Evolutionary conservation across 2,797 vertebrate species (phyloP).

Genomic region (Acestrorhynchus altus): DNA sequence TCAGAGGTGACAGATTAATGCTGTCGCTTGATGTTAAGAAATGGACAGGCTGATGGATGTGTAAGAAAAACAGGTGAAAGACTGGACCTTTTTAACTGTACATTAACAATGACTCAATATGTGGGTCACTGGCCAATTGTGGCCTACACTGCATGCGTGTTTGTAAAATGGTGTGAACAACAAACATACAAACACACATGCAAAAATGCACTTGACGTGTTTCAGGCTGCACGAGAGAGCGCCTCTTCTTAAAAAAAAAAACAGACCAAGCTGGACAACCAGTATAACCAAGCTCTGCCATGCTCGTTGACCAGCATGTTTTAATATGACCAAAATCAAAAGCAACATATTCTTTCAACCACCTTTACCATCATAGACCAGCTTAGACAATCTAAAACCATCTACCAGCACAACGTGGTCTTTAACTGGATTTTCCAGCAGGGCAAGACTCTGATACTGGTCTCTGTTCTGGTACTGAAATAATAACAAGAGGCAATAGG

Average conservation of each 20-base stretch:
- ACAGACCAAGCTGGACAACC: too few relatives aligned
- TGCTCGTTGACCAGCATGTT: too few relatives aligned
- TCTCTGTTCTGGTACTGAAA: not conserved
- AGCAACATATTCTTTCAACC: too few relatives aligned
- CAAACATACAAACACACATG: not conserved
- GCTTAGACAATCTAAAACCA: too few relatives aligned
- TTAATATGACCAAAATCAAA: too few relatives aligned
- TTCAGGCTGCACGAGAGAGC: too few relatives aligned
- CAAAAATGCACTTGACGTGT: not conserved
- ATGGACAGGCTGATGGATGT: not conserved
- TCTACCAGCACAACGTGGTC: too few relatives aligned
- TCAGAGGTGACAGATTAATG: conserved; percentile 1
- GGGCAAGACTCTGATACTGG: too few relatives aligned
- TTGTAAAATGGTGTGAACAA: not conserved
- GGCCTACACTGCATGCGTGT: not conserved
- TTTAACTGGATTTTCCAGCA: too few relatives aligned
- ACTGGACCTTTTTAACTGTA: not conserved
- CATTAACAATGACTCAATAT: not conserved
- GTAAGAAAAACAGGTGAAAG: not conserved
- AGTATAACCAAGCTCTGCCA: too few relatives aligned
- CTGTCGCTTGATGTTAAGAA: not conserved
- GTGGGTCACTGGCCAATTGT: not conserved
- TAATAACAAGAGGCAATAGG: not conserved
- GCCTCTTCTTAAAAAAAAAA: too few relatives aligned
- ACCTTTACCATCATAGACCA: too few relatives aligned